Evolutionary conservation across 2,113 vertebrate genomes (phyloP), one percentile per base, ranked within the genome.

Genomic region (Accipiter cooperii): DNA sequence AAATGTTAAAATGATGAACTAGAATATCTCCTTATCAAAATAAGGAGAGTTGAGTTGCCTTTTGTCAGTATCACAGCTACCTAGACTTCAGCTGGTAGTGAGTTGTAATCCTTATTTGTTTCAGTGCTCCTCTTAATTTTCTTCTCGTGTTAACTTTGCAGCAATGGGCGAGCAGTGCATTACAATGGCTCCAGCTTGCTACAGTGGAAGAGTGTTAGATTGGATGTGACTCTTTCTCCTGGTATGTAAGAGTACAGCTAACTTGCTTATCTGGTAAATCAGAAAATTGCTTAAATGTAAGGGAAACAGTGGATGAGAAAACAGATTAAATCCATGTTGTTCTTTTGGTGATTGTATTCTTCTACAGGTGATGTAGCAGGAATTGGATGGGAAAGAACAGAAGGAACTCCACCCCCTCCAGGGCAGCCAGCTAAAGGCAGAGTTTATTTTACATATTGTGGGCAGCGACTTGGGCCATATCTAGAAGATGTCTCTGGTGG

Each of bases 121-220:
- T 66, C 49, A 8, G 2, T 70, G 33, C 76, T 46, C 5, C 49
- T 16, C 5, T 57, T 97, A 70, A 97, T 20, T 83, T 20, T 46
- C 73, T 89, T 89, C 44, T 96, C 58, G 70, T 75, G 92, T 38
- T 87, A 9, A 9, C 54, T 36, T 90, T 65, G 63, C 93, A 99
- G 99, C 98, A 99, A 99, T 47, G 99, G 99, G 24, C 96, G 99
- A 92, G 99, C 99, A 12, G 99, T 99, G 88, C 99, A 99, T 96
- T 99, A 99, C 97, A 99, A 99, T 18, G 99, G 99, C 92, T 99
- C 99, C 98, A 99, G 99, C 96, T 97, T 99, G 92, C 98, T 99
- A 31, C 99, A 99, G 98, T 99, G 99, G 99, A 99, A 99, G 97
- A 99, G 99, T 6, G 99, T 99, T 84, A 98, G 99, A 57, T 92